These are phyloP conservation scores for Drosophila cardini DNA, from an alignment of 1,140 invertebrate species.

Conservation along the genomic window DNA sequence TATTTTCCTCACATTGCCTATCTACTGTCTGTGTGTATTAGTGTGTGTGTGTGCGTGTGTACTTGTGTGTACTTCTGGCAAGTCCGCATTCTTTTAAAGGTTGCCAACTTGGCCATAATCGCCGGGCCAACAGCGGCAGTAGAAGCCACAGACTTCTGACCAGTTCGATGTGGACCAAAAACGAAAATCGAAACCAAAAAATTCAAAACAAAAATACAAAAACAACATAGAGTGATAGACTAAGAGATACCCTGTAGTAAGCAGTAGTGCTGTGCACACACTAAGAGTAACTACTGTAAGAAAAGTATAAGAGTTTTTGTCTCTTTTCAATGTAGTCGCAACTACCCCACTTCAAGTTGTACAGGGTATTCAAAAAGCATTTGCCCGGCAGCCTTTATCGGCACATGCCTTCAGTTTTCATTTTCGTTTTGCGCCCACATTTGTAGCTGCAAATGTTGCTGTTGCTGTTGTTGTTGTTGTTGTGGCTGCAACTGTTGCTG, in stretches of 20 bases:
- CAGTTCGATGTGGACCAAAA: constrained; percentile 50
- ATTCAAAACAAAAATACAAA: constrained; percentile 26
- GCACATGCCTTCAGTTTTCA: constrained; percentile 59
- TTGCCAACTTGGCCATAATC: constrained; percentile 69
- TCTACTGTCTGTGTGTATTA: constrained; percentile 43
- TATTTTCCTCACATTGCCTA: constrained; percentile 64
- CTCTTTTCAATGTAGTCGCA: neutral
- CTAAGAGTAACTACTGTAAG: too few species aligned
- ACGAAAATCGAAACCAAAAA: constrained; percentile 34
- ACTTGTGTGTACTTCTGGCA: constrained; percentile 70
- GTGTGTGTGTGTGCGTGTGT: constrained; percentile 37
- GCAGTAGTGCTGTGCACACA: neutral
- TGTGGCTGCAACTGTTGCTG: constrained; percentile 14
- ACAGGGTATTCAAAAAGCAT: constrained; percentile 36
- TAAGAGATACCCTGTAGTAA: neutral
- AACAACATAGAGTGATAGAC: neutral
- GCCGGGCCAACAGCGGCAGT: constrained; percentile 40
- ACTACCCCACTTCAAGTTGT: neutral
- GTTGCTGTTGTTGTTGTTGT: constrained; percentile 6
- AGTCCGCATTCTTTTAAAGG: constrained; percentile 81
- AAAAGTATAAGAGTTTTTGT: too few species aligned
- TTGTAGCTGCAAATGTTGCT: constrained; percentile 1
- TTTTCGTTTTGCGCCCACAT: constrained; percentile 62
- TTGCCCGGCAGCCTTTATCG: constrained; percentile 52
- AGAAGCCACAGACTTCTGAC: constrained; percentile 45